Conservation (phyloP, 2,113 vertebrate genomes). For the Hucho hucho region DNA sequence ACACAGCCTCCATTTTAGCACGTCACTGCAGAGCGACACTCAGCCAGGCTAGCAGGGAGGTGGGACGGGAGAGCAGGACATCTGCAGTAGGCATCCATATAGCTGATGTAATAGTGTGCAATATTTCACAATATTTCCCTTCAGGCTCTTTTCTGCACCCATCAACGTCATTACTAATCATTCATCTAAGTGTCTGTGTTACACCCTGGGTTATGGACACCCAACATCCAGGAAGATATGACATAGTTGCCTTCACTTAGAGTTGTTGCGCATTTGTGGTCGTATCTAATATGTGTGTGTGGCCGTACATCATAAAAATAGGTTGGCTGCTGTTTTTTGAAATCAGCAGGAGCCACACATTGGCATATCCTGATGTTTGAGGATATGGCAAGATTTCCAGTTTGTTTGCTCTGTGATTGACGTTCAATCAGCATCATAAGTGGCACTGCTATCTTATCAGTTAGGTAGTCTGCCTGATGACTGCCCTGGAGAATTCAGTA, state of each 20-base stretch:
- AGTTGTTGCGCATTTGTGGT: background rate
- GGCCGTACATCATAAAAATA: background rate
- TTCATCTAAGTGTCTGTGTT: background rate
- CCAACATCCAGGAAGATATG: too few relatives aligned
- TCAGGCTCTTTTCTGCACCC: background rate
- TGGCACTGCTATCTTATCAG: background rate
- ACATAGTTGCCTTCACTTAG: background rate
- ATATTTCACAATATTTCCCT: background rate
- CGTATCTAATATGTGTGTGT: background rate
- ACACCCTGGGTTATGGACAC: too few relatives aligned
- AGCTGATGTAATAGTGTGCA: conserved; percentile 2
- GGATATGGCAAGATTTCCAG: background rate
- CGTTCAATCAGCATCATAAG: too few relatives aligned
- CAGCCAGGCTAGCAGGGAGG: background rate
- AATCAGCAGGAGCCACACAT: background rate
- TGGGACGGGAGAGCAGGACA: background rate
- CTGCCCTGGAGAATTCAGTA: background rate
- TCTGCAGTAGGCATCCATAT: background rate
- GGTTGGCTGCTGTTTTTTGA: background rate
- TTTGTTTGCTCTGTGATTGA: background rate
- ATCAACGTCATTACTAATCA: background rate
- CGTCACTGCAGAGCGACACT: conserved; percentile 34
- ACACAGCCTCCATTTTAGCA: conserved; percentile 29
- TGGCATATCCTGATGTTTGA: background rate
- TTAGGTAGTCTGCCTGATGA: background rate